Evolutionary conservation across 2,888 invertebrate species (phyloP).

Genomic region (Chaitophorus viminalis): DNA sequence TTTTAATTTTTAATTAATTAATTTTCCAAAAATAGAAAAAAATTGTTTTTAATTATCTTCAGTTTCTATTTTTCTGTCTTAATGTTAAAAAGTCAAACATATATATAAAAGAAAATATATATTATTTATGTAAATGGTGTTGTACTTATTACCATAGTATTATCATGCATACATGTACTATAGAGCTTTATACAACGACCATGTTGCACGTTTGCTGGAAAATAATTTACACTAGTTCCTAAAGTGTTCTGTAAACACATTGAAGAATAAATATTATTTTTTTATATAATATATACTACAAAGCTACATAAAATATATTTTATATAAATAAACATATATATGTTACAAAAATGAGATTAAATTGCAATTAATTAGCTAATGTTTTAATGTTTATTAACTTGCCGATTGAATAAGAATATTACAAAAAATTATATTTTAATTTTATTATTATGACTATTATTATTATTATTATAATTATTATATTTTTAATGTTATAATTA

Average conservation of each 20-base stretch:
- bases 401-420: not conserved
- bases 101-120: not conserved
- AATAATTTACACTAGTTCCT: constrained; percentile 49
- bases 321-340: not conserved
- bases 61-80: constrained; percentile 6
- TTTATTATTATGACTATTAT: constrained; percentile 31
- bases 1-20: constrained; percentile 16
- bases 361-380: constrained; percentile 35
- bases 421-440: constrained; percentile 35
- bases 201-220: constrained; percentile 19
- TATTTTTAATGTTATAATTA: constrained; percentile 41
- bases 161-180: not conserved
- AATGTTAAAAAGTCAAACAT: constrained; percentile 17
- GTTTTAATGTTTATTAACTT: constrained; percentile 44
- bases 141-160: not conserved
- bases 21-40: constrained; percentile 17
- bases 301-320: not conserved
- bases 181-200: constrained; percentile 20
- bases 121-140: constrained; percentile 8
- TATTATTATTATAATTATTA: constrained; percentile 36
- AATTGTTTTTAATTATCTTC: constrained; percentile 39
- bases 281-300: constrained; percentile 3
- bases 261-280: constrained; percentile 5
- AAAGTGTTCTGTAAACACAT: constrained; percentile 16
- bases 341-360: not conserved